phyloP scores from a whole-genome alignment of 2,797 vertebrate genomes.

The Acanthopagrus latus region DNA sequence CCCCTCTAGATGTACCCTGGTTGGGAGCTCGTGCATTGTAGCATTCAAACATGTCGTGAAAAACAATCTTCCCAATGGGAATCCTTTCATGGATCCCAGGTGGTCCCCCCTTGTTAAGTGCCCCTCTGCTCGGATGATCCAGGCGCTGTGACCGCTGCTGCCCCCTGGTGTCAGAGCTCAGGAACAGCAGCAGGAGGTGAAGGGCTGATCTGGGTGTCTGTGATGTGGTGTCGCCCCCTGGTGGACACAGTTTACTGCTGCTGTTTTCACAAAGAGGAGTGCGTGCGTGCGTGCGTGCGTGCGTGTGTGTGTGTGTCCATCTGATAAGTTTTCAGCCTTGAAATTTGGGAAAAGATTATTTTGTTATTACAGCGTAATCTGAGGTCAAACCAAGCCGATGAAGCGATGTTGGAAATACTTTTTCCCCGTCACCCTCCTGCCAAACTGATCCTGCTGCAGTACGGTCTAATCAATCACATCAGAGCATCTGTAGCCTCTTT shows the following conservation, averaged over 20 bases:
- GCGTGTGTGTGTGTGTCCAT: background rate
- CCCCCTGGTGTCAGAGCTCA: conserved; percentile 53
- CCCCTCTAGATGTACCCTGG: background rate
- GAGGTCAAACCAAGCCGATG: background rate
- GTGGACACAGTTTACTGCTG: conserved; percentile 40
- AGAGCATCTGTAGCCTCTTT: background rate
- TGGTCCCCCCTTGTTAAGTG: conserved; percentile 23
- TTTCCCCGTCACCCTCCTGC: background rate
- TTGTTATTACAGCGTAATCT: background rate
- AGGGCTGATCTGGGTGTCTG: conserved; percentile 5
- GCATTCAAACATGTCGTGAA: conserved; percentile 37
- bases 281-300: too few species aligned
- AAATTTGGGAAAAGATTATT: background rate
- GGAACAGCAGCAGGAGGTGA: background rate
- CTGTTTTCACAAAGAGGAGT: background rate
- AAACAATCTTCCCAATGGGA: conserved; percentile 48
- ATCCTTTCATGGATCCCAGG: conserved; percentile 43
- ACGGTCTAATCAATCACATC: background rate
- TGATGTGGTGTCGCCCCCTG: conserved; percentile 74
- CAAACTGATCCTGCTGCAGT: background rate
- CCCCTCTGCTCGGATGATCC: conserved; percentile 9
- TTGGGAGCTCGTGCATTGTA: background rate
- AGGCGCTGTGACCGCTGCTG: conserved; percentile 13
- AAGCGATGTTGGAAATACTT: background rate
- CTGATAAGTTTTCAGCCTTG: background rate